These are phyloP conservation scores for Plebejus anna DNA, from an alignment of 2,888 invertebrate species.

Conservation along the genomic window DNA sequence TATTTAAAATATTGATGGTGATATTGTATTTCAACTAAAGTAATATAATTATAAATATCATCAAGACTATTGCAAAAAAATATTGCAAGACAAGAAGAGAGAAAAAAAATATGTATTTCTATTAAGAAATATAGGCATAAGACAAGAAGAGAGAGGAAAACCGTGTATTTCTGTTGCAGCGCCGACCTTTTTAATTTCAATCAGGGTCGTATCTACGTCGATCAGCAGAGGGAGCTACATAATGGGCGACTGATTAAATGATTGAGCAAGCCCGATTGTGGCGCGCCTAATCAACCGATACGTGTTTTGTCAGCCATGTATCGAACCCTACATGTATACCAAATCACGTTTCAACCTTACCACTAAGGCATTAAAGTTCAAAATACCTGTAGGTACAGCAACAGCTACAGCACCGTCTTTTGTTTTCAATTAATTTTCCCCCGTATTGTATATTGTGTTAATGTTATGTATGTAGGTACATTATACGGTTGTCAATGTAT, in stretches of 20 bases:
- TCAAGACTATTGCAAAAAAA: no score
- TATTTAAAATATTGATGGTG: background rate
- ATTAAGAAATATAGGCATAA: background rate
- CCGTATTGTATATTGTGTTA: background rate
- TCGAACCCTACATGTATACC: background rate
- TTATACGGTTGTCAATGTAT: background rate
- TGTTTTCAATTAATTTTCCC: constrained; percentile 18
- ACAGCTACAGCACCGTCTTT: constrained; percentile 7
- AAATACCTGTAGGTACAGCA: background rate
- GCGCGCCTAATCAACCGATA: background rate
- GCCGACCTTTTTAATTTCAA: background rate
- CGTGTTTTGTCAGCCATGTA: constrained; percentile 15
- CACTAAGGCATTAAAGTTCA: background rate
- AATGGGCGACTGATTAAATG: constrained; percentile 16
- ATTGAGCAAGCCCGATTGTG: constrained; percentile 8
- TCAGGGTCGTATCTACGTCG: background rate
- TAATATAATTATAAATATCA: background rate
- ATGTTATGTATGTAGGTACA: background rate
- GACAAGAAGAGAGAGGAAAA: background rate
- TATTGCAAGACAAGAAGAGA: no score
- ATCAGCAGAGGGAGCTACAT: constrained; percentile 6
- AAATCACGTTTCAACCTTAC: background rate
- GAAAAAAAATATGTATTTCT: background rate
- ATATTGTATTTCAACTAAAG: background rate
- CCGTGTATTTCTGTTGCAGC: background rate